phyloP scores from a whole-genome alignment of 2,113 vertebrate species.

The Penelope pileata region DNA sequence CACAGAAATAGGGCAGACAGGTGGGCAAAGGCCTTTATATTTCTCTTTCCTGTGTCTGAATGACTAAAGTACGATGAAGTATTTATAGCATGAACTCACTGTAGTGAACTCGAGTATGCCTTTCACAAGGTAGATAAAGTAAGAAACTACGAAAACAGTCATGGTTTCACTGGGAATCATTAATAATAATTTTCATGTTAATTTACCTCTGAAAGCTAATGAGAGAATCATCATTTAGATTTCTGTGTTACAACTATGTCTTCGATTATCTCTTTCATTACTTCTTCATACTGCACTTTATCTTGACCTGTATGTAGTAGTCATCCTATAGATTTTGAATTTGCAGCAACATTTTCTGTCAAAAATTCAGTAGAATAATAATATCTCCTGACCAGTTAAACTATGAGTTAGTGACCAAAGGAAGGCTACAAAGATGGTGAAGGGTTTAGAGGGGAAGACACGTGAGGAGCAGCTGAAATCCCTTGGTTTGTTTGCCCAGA shows the following conservation, averaged over 20 bases:
- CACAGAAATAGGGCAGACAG: rapidly evolving
- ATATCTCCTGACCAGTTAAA: neutral
- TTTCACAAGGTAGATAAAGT: slow-evolving; percentile 3
- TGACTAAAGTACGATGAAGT: neutral
- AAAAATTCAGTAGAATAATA: neutral
- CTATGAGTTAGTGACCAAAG: no score
- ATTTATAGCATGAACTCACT: neutral
- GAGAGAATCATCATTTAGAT: neutral
- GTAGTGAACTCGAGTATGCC: neutral
- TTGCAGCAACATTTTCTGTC: neutral
- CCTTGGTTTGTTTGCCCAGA: no score
- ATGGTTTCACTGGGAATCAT: neutral
- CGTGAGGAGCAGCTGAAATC: no score
- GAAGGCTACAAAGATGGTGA: no score
- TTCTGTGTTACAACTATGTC: neutral
- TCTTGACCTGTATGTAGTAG: neutral
- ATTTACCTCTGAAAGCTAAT: neutral
- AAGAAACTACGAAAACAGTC: neutral
- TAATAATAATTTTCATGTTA: neutral
- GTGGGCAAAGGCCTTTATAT: neutral
- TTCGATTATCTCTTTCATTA: neutral
- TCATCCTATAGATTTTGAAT: neutral
- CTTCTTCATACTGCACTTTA: neutral
- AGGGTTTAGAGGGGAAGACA: no score
- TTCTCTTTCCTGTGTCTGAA: neutral